phyloP scores from a whole-genome alignment of 37 sponge, comb jelly and placozoan genomes.

The Hormiphora californensis region DNA sequence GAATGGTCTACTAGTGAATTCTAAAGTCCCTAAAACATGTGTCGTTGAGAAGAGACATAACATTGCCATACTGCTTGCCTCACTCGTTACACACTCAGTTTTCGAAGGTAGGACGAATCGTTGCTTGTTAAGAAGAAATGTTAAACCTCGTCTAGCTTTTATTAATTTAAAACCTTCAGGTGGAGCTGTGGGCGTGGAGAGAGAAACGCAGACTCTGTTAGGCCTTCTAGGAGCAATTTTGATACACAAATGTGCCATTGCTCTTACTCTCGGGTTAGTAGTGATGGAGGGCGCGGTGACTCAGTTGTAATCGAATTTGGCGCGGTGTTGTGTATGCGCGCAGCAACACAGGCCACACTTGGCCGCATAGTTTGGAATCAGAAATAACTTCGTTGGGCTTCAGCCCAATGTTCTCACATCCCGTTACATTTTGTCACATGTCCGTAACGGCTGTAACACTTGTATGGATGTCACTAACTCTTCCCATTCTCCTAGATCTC shows the following conservation, averaged over 20 bases:
- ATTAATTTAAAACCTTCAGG: neutral
- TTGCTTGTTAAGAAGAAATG: neutral
- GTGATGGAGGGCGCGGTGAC: no score
- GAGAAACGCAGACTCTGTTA: neutral
- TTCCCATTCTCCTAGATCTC: neutral
- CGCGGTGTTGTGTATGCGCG: no score
- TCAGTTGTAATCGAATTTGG: no score
- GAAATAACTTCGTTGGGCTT: no score
- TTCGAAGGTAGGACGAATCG: neutral
- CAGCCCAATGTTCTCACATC: no score
- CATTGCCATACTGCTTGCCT: conserved; percentile 6
- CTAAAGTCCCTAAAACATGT: neutral
- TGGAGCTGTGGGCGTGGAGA: conserved; percentile 16
- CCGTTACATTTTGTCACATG: no score
- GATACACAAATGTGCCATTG: conserved; percentile 33
- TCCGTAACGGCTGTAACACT: no score
- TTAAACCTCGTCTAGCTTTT: neutral
- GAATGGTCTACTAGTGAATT: neutral
- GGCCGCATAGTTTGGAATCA: no score
- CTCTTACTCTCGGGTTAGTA: conserved; percentile 15
- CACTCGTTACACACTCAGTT: conserved; percentile 28
- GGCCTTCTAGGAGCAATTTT: neutral
- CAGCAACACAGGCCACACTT: no score
- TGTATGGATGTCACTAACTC: no score
- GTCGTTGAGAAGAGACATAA: conserved; percentile 33